Percentiles rank a stretch among this genome's conserved stretches.
Evolutionary conservation across 2,888 invertebrate genomes (phyloP).

Genomic region (Scaptomyza caliginosa): DNA sequence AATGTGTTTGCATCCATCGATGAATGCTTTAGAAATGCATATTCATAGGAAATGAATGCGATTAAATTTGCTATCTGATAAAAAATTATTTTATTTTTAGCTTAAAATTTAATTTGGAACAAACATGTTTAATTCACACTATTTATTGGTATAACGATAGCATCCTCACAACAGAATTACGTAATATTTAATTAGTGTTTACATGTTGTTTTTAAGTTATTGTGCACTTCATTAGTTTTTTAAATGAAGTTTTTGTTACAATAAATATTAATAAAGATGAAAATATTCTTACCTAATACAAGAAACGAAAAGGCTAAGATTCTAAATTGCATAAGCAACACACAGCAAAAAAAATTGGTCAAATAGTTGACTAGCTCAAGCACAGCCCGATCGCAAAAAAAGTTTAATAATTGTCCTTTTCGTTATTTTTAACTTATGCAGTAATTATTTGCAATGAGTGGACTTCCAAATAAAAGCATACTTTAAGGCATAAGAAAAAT

Average conservation of each 20-base stretch:
- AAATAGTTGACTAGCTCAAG: too few species aligned
- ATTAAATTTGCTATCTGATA: too few species aligned
- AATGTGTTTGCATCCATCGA: slow-evolving; percentile 21
- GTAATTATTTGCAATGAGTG: neutral
- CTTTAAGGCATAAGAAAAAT: slow-evolving; percentile 9
- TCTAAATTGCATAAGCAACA: neutral
- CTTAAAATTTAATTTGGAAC: neutral
- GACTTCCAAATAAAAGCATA: slow-evolving; percentile 13
- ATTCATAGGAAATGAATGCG: neutral
- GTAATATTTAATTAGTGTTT: neutral
- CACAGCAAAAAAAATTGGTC: neutral
- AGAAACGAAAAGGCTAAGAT: neutral
- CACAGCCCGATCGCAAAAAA: neutral
- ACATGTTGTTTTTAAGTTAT: neutral
- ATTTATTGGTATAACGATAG: neutral
- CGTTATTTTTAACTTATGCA: neutral
- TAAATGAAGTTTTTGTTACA: neutral
- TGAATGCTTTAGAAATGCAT: neutral
- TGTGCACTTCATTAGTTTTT: neutral
- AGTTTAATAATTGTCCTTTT: neutral
- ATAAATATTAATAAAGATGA: neutral
- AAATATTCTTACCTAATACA: neutral
- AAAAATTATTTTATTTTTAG: too few species aligned
- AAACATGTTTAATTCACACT: neutral
- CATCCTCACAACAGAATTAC: neutral